A percentile compares a stretch with the other conserved stretches of the same genome.
Conservation (phyloP, 2,113 vertebrate species). For the Cryptoleucopteryx plumbea region DNA sequence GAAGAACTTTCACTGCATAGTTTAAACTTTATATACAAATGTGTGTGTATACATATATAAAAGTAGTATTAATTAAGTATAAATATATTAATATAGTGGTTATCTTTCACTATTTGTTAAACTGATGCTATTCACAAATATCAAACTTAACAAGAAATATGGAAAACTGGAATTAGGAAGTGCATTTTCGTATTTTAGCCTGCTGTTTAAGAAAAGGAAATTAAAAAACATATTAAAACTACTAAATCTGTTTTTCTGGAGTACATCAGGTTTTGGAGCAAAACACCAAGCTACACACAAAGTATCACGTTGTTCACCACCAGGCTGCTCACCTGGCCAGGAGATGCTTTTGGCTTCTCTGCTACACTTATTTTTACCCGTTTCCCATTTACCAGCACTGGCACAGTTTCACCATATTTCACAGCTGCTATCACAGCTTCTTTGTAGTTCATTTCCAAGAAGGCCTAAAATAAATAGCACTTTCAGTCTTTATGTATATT, state of each 20-base stretch:
- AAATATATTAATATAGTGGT: too few species aligned
- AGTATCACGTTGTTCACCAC: accelerated
- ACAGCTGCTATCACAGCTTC: slow-evolving; percentile 69
- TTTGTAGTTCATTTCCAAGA: slow-evolving; percentile 75
- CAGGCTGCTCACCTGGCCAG: background rate
- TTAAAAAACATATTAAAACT: background rate
- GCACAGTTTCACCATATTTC: slow-evolving; percentile 60
- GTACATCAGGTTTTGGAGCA: background rate
- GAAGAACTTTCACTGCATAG: background rate
- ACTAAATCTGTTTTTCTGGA: background rate
- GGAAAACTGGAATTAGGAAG: too few species aligned
- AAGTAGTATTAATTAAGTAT: background rate
- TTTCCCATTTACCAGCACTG: slow-evolving; percentile 68
- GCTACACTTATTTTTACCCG: slow-evolving; percentile 65
- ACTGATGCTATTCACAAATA: background rate
- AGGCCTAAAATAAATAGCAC: slow-evolving; percentile 59
- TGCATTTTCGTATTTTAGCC: accelerated
- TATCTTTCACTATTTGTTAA: background rate
- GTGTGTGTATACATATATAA: background rate
- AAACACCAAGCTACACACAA: too few species aligned
- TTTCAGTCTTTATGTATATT: background rate
- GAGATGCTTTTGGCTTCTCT: background rate
- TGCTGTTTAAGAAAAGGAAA: background rate
- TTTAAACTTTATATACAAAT: background rate
- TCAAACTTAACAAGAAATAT: background rate